Base-by-base conservation (phyloP, 2,888 invertebrate genomes). In the Chironomus riparius region DNA sequence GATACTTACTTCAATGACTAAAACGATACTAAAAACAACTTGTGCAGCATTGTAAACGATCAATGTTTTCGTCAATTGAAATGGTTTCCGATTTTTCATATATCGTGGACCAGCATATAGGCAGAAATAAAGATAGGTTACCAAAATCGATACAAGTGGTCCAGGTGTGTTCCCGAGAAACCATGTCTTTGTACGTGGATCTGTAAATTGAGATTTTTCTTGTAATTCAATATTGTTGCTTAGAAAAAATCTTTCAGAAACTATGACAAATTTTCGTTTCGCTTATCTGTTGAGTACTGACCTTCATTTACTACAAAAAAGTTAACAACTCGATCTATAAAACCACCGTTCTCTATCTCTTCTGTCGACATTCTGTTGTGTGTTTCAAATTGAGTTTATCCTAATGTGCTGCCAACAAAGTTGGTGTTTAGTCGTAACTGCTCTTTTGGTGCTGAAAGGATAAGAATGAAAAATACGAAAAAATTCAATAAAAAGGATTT, bases 1-100 rank as follows among this genome's bases (percentile, higher is more conserved):
- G 38, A 38, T 38, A 79, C 81, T 83, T 81, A 90, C 90, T 86
- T 91, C 91, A 79, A 87, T 86, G 81, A 95, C 94, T 70, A 94
- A 85, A 86, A 90, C 93, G 77, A 88, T 85, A 81, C 95, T 96
- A 77, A 94, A 87, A 18, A 92, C 77, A 13, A 97, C 95, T 88
- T 97, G 97, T 21, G 93, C 81, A 76, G 94, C 91, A 84, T 97
- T 97, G 85, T 97, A 97, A 7, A 92, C 82, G 70, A 97, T 86
- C 79, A 97, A 84, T 0, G 92, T 87, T 79, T 90, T 91, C 81
- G 92, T 90, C 21, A 97, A 83, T 80, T 94, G 89, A 82, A 90
- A 92, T 0, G 97, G 93, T 81, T 94, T 91, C 79, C 93, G 88
- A 82, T 94, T 89, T 79, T 91, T 89, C 97, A 98, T 98, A 80